Base-by-base conservation (phyloP, 2,888 invertebrate species). In the Myopa tessellatipennis region DNA sequence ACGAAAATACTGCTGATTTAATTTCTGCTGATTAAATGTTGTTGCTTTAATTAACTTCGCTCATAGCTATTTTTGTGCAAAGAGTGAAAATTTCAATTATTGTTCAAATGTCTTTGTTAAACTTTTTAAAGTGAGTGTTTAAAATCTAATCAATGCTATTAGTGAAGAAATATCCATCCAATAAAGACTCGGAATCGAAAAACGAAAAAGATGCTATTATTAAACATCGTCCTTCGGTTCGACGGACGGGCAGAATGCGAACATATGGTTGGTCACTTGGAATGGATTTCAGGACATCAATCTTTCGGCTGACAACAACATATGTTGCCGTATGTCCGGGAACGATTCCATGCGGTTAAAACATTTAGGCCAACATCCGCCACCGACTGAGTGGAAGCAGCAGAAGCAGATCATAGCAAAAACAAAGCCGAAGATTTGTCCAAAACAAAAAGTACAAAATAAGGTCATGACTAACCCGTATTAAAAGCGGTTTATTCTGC, bases 401-500 rank as follows among this genome's bases (percentile, higher is more conserved):
- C 18, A 8, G 4, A 60, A 60, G 34, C 26, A 63, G 34, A 10
- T 1, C n/a, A 63, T 5, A 58, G 58, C 58, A 50, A 69, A 50
- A 69, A 12, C 69, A 69, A 26, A 50, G 26, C 38, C 71, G 40
- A 55, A 52, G 45, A 71, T 58, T n/a, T 40, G 67, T 67, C 40
- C 45, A 50, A 72, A 72, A 72, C 40, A 60, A 70, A 69, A 69
- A 69, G 6, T 26, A 34, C 14, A 16, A 45, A 72, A 72, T 60
- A 60, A 72, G 72, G 72, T 72, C 72, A 72, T 60, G 72, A 60
- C 60, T 72, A 72, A 60, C 60, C 60, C 72, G 60, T 60, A 36
- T 36, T 72, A 14, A 40, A 60, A 18, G 40, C 58, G 18, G 36
- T 60, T 26, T 60, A 40, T 60, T 36, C 34, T 38, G 65, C 70